Conservation (phyloP, 2,888 invertebrate species). For the Entomobrya multifasciata region DNA sequence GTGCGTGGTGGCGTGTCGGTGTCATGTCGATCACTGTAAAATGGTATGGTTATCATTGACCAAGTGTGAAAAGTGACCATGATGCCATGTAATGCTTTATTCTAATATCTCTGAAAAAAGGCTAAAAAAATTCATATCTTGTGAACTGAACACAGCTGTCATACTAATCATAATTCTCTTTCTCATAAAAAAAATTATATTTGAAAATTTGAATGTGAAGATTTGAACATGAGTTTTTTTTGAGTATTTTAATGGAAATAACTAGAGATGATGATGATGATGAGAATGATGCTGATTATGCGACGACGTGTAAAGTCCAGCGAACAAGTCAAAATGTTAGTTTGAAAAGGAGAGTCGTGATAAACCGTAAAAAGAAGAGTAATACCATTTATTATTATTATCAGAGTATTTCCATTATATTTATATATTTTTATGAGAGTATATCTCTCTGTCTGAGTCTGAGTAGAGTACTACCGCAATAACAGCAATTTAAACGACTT, state of each 20-base stretch:
- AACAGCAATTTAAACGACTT: background rate
- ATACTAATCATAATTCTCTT: slow-evolving; percentile 34
- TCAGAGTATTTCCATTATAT: slow-evolving; percentile 1
- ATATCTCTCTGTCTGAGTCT: too few relatives aligned
- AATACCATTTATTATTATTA: slow-evolving; percentile 39
- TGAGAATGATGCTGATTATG: background rate
- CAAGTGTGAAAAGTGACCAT: slow-evolving; percentile 51
- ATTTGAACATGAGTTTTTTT: slow-evolving; percentile 49
- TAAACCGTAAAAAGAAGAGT: slow-evolving; percentile 49
- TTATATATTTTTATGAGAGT: slow-evolving; percentile 50
- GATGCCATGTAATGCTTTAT: slow-evolving; percentile 56
- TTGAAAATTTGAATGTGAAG: slow-evolving; percentile 33
- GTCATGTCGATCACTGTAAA: slow-evolving; percentile 59
- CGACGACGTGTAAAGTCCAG: background rate
- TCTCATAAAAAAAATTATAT: too few relatives aligned
- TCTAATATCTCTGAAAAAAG: slow-evolving; percentile 62
- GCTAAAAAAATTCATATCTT: slow-evolving; percentile 39
- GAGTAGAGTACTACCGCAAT: too few relatives aligned
- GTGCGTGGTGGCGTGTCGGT: too few relatives aligned
- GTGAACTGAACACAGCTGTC: slow-evolving; percentile 57
- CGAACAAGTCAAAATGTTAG: background rate
- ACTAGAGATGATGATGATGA: background rate
- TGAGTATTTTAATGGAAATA: background rate
- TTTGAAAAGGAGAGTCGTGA: slow-evolving; percentile 39
- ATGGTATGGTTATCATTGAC: too few relatives aligned